A percentile compares a stretch with the other conserved stretches of the same genome.
Conservation (phyloP, 2,888 invertebrate species). For the Drosophila greeni region DNA sequence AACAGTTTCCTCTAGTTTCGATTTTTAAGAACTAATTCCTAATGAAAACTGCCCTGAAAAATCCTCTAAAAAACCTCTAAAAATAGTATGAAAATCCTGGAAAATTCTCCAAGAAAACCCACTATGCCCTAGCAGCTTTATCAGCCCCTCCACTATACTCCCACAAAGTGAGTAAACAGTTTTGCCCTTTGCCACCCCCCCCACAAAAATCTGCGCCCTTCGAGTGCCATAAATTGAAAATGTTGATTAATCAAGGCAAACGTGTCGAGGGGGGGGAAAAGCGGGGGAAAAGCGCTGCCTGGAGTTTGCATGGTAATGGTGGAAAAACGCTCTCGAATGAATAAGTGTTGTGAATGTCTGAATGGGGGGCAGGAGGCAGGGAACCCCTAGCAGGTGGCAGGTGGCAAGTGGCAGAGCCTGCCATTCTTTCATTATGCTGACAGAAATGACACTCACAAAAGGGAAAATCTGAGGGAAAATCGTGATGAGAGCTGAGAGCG, state of each 20-base stretch:
- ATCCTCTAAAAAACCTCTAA: no score
- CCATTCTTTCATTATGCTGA: slow-evolving; percentile 58
- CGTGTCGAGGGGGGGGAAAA: slow-evolving; percentile 23
- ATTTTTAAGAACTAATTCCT: not conserved
- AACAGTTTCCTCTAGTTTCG: no score
- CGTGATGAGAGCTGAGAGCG: not conserved
- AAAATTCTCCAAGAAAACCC: no score
- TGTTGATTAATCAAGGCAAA: slow-evolving; percentile 70
- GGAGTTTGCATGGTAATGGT: slow-evolving; percentile 32
- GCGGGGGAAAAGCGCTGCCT: not conserved
- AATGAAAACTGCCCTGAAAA: no score
- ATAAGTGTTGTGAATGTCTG: slow-evolving; percentile 48
- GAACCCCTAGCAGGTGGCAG: slow-evolving; percentile 42
- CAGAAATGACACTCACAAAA: slow-evolving; percentile 48
- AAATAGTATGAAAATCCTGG: no score
- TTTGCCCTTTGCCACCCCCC: slow-evolving; percentile 54
- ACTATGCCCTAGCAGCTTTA: slow-evolving; percentile 42
- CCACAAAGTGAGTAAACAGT: slow-evolving; percentile 70
- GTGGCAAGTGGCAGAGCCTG: slow-evolving; percentile 19
- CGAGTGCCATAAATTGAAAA: slow-evolving; percentile 67
- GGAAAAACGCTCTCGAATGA: slow-evolving; percentile 41
- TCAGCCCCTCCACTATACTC: slow-evolving; percentile 66
- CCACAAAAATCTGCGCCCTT: slow-evolving; percentile 12
- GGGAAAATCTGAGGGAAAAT: slow-evolving; percentile 3
- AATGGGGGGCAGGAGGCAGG: slow-evolving; percentile 18